Evolutionary conservation across 2,888 invertebrate genomes (phyloP).

Genomic region (Deroplatys truncata): DNA sequence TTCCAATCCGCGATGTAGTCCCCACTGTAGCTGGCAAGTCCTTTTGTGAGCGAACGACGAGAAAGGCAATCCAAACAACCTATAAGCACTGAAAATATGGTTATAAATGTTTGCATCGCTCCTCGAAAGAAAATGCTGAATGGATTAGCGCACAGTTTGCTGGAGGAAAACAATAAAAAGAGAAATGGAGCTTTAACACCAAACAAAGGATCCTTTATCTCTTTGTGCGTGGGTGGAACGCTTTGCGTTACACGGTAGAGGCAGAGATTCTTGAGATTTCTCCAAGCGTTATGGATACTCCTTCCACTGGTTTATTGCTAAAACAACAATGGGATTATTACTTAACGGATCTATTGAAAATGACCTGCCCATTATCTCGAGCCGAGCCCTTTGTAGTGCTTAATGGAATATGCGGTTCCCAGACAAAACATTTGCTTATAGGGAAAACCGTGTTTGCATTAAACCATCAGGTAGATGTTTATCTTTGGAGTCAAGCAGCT

Average conservation of each 20-base stretch:
- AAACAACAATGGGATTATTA: neutral
- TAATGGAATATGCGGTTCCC: neutral
- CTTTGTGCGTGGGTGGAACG: neutral
- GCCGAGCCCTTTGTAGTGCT: neutral
- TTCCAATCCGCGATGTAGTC: too few species aligned
- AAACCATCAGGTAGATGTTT: too few species aligned
- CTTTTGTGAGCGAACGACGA: too few species aligned
- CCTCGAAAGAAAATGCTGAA: neutral
- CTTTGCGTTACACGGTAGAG: neutral
- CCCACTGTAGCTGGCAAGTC: too few species aligned
- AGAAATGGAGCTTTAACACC: neutral
- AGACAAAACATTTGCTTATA: neutral
- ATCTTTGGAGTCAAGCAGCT: too few species aligned
- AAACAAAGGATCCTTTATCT: neutral
- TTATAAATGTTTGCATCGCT: neutral
- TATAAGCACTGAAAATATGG: neutral
- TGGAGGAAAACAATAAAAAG: neutral
- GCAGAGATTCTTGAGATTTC: neutral
- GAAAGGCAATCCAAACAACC: neutral
- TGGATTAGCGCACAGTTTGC: neutral
- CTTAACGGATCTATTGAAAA: neutral
- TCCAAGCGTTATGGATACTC: neutral
- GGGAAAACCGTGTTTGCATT: neutral
- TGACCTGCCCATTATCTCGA: neutral
- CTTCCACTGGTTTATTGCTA: neutral